phyloP scores from a whole-genome alignment of 2,888 invertebrate species.

The Cistogaster globosa region DNA sequence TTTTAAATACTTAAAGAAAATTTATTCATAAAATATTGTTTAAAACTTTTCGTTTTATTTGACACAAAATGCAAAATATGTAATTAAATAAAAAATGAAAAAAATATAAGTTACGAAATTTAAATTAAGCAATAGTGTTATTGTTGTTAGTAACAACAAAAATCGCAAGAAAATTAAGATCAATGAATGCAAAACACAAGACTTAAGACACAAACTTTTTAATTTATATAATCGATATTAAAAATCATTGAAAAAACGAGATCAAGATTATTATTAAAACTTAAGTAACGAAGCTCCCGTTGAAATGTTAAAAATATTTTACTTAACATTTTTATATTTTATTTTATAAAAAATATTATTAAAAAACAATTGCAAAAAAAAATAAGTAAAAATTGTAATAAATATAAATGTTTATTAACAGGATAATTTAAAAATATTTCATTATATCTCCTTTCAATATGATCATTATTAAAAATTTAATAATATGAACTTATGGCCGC shows the following conservation, averaged over 20 bases:
- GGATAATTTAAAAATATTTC: conserved; percentile 45
- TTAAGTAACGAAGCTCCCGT: neutral
- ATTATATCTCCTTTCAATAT: conserved; percentile 15
- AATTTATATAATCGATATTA: neutral
- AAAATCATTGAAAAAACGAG: too few relatives aligned
- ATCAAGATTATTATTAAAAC: too few relatives aligned
- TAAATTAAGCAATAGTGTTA: too few relatives aligned
- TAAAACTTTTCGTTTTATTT: too few relatives aligned
- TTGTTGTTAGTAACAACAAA: too few relatives aligned
- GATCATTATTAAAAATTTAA: conserved; percentile 2
- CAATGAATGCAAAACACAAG: neutral
- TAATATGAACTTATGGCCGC: conserved; percentile 24
- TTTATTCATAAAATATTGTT: too few relatives aligned
- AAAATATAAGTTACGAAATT: too few relatives aligned
- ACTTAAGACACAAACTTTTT: conserved; percentile 24
- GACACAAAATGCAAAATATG: too few relatives aligned
- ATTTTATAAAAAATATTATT: neutral
- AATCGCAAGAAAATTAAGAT: too few relatives aligned
- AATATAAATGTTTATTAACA: conserved; percentile 26
- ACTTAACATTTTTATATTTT: neutral
- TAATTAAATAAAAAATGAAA: too few relatives aligned
- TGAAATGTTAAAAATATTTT: neutral
- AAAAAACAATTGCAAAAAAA: conserved; percentile 35
- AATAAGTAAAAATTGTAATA: conserved; percentile 9
- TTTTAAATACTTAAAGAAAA: too few relatives aligned